A percentile compares a stretch with the other conserved stretches of the same genome.
Conservation (phyloP, 2,888 invertebrate genomes). For the Auanema freiburgensis region DNA sequence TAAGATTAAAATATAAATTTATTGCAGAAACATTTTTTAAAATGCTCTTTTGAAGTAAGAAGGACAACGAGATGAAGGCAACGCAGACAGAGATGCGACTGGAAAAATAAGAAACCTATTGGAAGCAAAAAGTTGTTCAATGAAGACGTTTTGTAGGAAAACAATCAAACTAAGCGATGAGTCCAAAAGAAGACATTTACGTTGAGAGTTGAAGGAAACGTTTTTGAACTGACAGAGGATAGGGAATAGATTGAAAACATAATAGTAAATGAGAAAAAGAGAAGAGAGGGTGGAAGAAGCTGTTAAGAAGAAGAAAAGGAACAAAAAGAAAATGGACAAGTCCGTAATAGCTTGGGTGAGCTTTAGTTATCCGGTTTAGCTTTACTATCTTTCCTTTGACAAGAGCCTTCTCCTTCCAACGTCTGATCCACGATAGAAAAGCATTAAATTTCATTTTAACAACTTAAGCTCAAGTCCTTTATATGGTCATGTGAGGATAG, state of each 20-base stretch:
- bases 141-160: too few relatives aligned
- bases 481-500: too few relatives aligned
- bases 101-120: too few relatives aligned
- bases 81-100: slow-evolving; percentile 4
- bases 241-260: background rate
- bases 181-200: background rate
- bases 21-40: too few relatives aligned
- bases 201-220: background rate
- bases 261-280: background rate
- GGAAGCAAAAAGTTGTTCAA: too few relatives aligned
- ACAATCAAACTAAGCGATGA: background rate
- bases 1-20: too few relatives aligned
- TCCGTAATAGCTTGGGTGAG: background rate
- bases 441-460: too few relatives aligned
- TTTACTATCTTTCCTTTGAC: too few relatives aligned
- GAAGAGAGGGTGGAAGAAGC: background rate
- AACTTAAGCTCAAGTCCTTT: too few relatives aligned
- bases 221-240: slow-evolving; percentile 1
- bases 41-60: background rate
- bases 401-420: too few relatives aligned
- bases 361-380: background rate
- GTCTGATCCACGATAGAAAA: too few relatives aligned
- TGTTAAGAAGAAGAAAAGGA: slow-evolving; percentile 6
- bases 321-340: slow-evolving; percentile 1
- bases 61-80: slow-evolving; percentile 3